Evolutionary conservation across 2,888 invertebrate genomes (phyloP), one percentile per base, ranked within the genome.

Genomic region (Dione vanillae): DNA sequence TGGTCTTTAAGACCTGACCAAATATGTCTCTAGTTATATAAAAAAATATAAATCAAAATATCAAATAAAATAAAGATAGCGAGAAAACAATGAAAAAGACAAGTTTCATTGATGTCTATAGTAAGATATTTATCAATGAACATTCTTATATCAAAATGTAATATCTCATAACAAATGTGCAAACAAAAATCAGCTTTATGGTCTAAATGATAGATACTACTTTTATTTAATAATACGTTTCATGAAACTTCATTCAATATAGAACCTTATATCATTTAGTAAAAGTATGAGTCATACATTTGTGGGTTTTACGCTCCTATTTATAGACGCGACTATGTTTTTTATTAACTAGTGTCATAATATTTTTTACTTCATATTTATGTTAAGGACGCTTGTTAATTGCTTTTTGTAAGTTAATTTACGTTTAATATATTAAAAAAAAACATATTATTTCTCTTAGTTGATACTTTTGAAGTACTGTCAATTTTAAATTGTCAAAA

Each of bases 261-360:
- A 37, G 16, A 41, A 35, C 52, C 52, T 54, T 59, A 59, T 20
- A 6, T 14, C 10, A 2, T 19, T 16, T 12, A 19, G n/a, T 35
- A 0, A 35, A 67, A 45, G 37, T 37, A 19, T 67, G 67, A 67
- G 35, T 67, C 67, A 67, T 14, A 19, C 65, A 37, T 40, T 40
- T 43, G 20, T 45, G 67, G 58, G 47, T 58, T 58, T 58, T 45
- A 67, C 67, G 47, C 45, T 14, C 58, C 45, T 56, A 67, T 67
- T 58, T 56, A 67, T 67, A 67, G 67, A 58, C 67, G 5, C n/a
- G 45, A 37, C 11, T 14, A 3, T 54, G 5, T 40, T 65, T 65
- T 65, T 65, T 52, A 52, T 43, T 52, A 43, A 27, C n/a, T 9
- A 20, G 9, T 41, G 35, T 9, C 10, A 1, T 59, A 41, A 9